Evolutionary conservation across 92 coral and sea anemone genomes (phyloP).

Genomic region (Parazoanthus atlanticus): DNA sequence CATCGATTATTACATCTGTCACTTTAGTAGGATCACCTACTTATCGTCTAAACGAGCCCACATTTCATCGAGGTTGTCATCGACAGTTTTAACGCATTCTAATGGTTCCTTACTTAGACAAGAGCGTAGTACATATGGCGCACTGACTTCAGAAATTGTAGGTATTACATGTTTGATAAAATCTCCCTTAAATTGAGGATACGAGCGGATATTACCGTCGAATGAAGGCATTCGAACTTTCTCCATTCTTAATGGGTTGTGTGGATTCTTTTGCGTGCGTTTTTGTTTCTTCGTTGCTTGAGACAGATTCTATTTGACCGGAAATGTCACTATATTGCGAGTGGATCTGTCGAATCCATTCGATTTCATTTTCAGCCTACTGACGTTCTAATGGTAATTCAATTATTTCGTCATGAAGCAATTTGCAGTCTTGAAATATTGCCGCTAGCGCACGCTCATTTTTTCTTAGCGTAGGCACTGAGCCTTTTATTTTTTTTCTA

Average conservation of each 20-base stretch:
- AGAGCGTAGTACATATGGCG: slow-evolving; percentile 13
- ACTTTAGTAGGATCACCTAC: slow-evolving; percentile 23
- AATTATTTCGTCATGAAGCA: slow-evolving; percentile 6
- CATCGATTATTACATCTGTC: slow-evolving; percentile 19
- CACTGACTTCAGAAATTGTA: slow-evolving; percentile 11
- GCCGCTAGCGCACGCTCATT: background rate
- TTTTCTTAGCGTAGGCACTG: background rate
- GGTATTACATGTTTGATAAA: slow-evolving; percentile 30
- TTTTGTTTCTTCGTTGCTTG: background rate
- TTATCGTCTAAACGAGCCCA: slow-evolving; percentile 38
- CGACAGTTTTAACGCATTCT: slow-evolving; percentile 10
- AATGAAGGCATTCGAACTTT: slow-evolving; percentile 49
- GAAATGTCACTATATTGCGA: slow-evolving; percentile 23
- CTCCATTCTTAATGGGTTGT: slow-evolving; percentile 25
- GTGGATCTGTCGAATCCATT: slow-evolving; percentile 44
- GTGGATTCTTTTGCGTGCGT: slow-evolving; percentile 24
- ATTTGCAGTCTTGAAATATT: slow-evolving; percentile 38
- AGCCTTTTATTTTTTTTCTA: background rate
- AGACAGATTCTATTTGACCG: slow-evolving; percentile 18
- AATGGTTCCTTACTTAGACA: background rate
- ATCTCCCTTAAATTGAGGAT: slow-evolving; percentile 36
- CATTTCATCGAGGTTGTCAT: slow-evolving; percentile 32
- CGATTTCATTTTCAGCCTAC: slow-evolving; percentile 20
- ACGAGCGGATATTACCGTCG: slow-evolving; percentile 28
- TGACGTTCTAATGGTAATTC: slow-evolving; percentile 44